Conservation (phyloP, 2,113 vertebrate genomes). For the Psittacara wagleri region DNA sequence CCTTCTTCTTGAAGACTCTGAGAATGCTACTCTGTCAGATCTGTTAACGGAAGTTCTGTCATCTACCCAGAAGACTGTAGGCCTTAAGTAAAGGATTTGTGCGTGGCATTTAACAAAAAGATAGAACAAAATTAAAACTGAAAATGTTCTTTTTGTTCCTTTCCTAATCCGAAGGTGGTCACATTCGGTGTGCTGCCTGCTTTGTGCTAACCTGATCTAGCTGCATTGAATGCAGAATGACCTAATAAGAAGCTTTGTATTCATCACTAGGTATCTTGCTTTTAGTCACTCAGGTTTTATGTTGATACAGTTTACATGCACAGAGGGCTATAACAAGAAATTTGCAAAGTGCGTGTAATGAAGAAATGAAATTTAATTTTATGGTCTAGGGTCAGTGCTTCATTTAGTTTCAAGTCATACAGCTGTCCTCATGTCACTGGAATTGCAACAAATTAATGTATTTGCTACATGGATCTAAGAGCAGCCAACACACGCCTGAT, state of each 20-base stretch:
- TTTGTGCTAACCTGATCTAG: background rate
- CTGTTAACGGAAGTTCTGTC: background rate
- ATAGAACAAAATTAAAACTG: background rate
- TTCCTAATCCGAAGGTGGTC: background rate
- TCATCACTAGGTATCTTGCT: background rate
- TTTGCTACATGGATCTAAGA: background rate
- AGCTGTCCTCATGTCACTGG: background rate
- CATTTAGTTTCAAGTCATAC: background rate
- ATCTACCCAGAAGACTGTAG: background rate
- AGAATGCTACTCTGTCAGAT: background rate
- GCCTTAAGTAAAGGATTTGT: background rate
- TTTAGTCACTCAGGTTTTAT: background rate
- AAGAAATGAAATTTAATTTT: background rate
- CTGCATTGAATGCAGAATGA: background rate
- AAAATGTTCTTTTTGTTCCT: background rate
- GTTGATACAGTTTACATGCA: background rate
- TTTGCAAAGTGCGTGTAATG: background rate
- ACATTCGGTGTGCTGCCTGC: background rate
- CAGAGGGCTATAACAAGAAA: background rate
- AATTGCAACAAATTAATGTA: background rate
- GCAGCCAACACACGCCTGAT: background rate
- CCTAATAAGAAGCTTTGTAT: background rate
- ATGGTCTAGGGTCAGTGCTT: background rate
- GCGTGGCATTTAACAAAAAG: background rate
- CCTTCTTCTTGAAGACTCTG: background rate